Conservation (phyloP, 2,888 invertebrate species). For the Diarsia dahlii region DNA sequence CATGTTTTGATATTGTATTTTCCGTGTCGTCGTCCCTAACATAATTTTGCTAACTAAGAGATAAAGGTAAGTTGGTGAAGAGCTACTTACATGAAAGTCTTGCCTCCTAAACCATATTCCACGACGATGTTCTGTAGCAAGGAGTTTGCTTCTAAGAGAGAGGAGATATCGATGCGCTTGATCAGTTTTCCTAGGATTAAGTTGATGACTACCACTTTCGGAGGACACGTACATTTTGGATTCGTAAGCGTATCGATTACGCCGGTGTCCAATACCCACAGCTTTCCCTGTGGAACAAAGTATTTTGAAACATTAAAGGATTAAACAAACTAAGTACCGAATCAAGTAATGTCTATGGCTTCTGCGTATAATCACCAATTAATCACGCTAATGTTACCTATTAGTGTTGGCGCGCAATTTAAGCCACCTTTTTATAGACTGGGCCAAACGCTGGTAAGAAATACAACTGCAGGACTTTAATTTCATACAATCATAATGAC, state of each 20-base stretch:
- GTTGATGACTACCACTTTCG: constrained; percentile 93
- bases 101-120: constrained; percentile 92
- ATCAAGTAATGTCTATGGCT: not conserved
- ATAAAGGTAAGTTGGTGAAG: not conserved
- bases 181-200: constrained; percentile 91
- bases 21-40: too few species aligned
- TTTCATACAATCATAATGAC: not conserved
- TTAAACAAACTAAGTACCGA: not conserved
- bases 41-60: too few species aligned
- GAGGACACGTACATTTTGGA: constrained; percentile 92
- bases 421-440: not conserved
- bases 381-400: constrained; percentile 16
- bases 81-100: constrained; percentile 89
- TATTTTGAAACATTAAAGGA: not conserved
- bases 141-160: constrained; percentile 90
- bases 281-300: constrained; percentile 87
- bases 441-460: not conserved
- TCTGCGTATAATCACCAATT: constrained; percentile 28
- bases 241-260: constrained; percentile 92
- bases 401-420: constrained; percentile 4
- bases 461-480: not conserved
- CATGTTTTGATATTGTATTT: too few species aligned
- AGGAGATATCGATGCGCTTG: constrained; percentile 91
- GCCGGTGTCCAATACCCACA: constrained; percentile 94
- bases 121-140: constrained; percentile 93